Conservation (phyloP, 2,113 vertebrate species). For the Podocnemis expansa region DNA sequence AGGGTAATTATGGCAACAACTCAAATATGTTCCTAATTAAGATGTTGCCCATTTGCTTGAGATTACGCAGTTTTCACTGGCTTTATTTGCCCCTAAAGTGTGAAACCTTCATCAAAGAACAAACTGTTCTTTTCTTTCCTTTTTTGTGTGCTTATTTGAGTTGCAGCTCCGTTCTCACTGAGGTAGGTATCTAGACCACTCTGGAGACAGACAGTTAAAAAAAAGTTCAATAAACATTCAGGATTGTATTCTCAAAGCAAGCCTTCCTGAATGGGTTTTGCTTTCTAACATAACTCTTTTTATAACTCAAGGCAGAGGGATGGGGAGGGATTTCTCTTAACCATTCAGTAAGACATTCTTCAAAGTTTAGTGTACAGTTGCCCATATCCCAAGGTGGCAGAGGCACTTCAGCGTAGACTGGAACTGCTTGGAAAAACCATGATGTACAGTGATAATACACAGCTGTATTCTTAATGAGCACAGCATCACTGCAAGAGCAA, state of each 20-base stretch:
- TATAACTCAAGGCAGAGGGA: not conserved
- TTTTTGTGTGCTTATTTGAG: not conserved
- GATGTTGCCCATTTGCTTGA: not conserved
- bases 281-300: not conserved
- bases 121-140: not conserved
- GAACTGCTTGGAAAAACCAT: not conserved
- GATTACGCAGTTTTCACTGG: conserved; percentile 9
- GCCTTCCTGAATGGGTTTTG: not conserved
- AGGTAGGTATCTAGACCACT: not conserved
- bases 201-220: not conserved
- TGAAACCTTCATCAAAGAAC: not conserved
- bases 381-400: not conserved
- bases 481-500: not conserved
- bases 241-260: not conserved
- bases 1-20: conserved; percentile 10
- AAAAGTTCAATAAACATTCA: not conserved
- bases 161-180: not conserved
- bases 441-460: not conserved
- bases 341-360: not conserved
- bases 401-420: not conserved
- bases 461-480: not conserved
- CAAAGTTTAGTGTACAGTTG: not conserved
- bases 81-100: not conserved
- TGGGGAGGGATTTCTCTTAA: not conserved
- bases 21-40: not conserved